Base-by-base conservation (phyloP, 1,140 invertebrate species). In the Melipona quadrifasciata region DNA sequence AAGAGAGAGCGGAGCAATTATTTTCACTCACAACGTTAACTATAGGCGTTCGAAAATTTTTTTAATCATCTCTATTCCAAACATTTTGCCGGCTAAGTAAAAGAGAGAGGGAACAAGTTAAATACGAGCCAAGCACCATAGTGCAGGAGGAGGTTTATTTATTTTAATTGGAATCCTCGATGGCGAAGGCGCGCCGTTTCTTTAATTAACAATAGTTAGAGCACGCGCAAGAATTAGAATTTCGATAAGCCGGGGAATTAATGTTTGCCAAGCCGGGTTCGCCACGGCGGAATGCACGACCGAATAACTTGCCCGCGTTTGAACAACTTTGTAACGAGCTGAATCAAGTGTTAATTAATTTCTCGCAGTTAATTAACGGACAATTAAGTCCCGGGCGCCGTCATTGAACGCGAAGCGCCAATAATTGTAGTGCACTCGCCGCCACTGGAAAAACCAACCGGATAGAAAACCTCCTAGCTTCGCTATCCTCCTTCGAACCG, bases 271-370 rank as follows among this genome's bases (percentile, higher is more conserved):
- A 31, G 24, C 2, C 21, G 21, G 8, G 0, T 68, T 17, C 8
- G 31, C 19, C 47, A n/a, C n/a, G 19, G 10, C 11, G 17, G 34
- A 81, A 51, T 73, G 27, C 19, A 61, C 47, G 31, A 47, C 10
- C 70, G 57, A 31, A 57, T 51, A 82, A 82, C 51, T 82, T 58
- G 19, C 11, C 21, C 34, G 51, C 64, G 47, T 68, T 82, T 47
- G 39, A 82, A 82, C 73, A 77, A 82, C 73, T 74, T 77, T 64
- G 51, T 77, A 82, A 82, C 81, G 81, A 77, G 73, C 11, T 57
- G 61, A 75, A 82, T 77, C 53, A 77, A 82, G 73, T 82, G 57
- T 76, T 77, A 82, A 82, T 82, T 82, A 77, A 77, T 82, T 57
- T 57, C 64, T 47, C 61, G 73, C 34, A 27, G 81, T 68, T 82